Evolutionary conservation across 2,113 vertebrate genomes (phyloP).

Genomic region (Talpa occidentalis): DNA sequence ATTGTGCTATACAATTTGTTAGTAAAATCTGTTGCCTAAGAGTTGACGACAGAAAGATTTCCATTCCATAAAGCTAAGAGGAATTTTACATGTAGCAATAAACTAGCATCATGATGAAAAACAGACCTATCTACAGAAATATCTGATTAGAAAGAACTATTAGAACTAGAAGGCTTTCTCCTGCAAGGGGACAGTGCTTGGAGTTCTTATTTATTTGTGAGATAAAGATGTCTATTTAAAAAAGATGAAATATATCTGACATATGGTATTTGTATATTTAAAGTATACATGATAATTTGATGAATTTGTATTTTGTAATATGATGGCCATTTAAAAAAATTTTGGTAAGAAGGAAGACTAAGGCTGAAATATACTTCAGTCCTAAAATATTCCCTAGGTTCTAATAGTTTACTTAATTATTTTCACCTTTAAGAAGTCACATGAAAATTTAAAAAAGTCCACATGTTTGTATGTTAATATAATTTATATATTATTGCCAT

Average conservation of each 20-base stretch:
- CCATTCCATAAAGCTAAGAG: neutral
- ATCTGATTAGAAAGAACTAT: neutral
- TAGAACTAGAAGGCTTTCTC: neutral
- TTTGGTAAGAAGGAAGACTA: constrained; percentile 12
- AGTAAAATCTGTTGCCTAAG: neutral
- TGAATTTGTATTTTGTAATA: neutral
- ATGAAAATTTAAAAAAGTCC: neutral
- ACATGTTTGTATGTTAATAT: constrained; percentile 26
- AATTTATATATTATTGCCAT: neutral
- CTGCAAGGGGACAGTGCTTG: neutral
- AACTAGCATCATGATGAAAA: neutral
- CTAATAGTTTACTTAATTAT: neutral
- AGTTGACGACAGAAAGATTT: neutral
- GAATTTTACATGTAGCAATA: constrained; percentile 7
- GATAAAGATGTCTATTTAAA: neutral
- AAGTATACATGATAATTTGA: neutral
- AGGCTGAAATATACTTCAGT: constrained; percentile 30
- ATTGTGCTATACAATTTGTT: neutral
- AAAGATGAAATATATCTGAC: neutral
- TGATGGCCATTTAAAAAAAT: neutral
- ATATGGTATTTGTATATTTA: neutral
- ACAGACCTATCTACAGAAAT: neutral
- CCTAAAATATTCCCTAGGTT: neutral
- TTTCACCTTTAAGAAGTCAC: constrained; percentile 6
- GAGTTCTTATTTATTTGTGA: constrained; percentile 41